Conservation (phyloP, 2,113 vertebrate species). For the Gnathonemus longibarbis region DNA sequence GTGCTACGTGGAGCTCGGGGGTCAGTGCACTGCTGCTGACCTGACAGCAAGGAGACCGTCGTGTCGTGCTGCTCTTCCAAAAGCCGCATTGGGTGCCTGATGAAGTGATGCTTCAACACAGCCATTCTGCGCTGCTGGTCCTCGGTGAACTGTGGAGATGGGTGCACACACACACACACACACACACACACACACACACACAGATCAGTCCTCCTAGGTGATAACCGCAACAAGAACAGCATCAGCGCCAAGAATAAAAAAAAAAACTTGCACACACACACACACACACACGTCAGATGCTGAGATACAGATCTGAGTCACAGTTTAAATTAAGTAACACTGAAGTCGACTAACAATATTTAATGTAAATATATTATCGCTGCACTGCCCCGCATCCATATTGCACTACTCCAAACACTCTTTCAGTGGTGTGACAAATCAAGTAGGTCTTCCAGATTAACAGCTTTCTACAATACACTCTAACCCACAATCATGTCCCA, state of each 20-base stretch:
- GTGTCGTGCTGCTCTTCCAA: conserved; percentile 60
- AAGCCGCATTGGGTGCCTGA: conserved; percentile 77
- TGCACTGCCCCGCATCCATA: neutral
- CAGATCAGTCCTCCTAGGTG: neutral
- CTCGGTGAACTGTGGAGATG: conserved; percentile 71
- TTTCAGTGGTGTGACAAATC: neutral
- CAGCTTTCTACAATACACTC: neutral
- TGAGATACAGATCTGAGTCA: neutral
- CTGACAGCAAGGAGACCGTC: conserved; percentile 58
- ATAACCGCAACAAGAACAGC: neutral
- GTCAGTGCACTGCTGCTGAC: conserved; percentile 50
- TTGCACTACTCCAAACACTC: neutral
- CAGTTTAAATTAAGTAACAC: neutral
- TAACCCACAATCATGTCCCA: neutral
- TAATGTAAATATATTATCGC: neutral
- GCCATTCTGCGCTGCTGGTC: conserved; percentile 69
- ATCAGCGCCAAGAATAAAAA: neutral
- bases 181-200: neutral
- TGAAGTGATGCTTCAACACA: conserved; percentile 83
- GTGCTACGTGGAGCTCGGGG: neutral
- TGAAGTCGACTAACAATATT: neutral
- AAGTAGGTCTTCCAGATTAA: neutral
- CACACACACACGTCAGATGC: neutral
- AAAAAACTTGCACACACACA: neutral
- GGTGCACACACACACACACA: neutral